A percentile compares a stretch with the other conserved stretches of the same genome.
Conservation (phyloP, 2,888 invertebrate genomes). For the Acronicta psi region DNA sequence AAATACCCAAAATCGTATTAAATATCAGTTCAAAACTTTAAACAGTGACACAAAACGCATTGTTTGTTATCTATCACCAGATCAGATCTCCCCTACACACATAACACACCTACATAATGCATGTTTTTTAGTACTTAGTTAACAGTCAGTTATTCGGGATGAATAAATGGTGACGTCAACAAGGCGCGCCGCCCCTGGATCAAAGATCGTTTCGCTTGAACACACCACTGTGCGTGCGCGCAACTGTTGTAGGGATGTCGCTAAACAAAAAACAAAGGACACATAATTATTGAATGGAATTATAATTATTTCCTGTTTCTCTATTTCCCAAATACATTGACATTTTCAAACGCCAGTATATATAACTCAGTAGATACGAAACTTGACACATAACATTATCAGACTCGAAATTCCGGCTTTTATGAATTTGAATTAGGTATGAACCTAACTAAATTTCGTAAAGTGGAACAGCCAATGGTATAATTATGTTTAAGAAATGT, state of each 20-base stretch:
- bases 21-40: conserved; percentile 26
- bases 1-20: background rate
- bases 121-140: conserved; percentile 59
- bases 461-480: too few species aligned
- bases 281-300: conserved; percentile 25
- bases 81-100: conserved; percentile 50
- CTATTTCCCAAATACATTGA: background rate
- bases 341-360: background rate
- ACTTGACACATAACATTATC: too few species aligned
- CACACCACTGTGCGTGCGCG: conserved; percentile 63
- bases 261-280: conserved; percentile 32
- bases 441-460: too few species aligned
- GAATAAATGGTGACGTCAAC: conserved; percentile 80
- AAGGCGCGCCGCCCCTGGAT: conserved; percentile 73
- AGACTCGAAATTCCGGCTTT: too few species aligned
- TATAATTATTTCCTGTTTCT: conserved; percentile 30
- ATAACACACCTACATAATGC: conserved; percentile 53
- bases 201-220: conserved; percentile 78
- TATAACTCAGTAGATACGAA: too few species aligned
- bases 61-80: conserved; percentile 33
- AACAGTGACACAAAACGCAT: conserved; percentile 18
- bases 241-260: conserved; percentile 66
- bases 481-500: too few species aligned
- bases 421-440: too few species aligned
- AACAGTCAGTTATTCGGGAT: conserved; percentile 60